These are phyloP conservation scores for Hirundichthys speculiger DNA, from an alignment of 2,113 vertebrate genomes.

Conservation along the genomic window DNA sequence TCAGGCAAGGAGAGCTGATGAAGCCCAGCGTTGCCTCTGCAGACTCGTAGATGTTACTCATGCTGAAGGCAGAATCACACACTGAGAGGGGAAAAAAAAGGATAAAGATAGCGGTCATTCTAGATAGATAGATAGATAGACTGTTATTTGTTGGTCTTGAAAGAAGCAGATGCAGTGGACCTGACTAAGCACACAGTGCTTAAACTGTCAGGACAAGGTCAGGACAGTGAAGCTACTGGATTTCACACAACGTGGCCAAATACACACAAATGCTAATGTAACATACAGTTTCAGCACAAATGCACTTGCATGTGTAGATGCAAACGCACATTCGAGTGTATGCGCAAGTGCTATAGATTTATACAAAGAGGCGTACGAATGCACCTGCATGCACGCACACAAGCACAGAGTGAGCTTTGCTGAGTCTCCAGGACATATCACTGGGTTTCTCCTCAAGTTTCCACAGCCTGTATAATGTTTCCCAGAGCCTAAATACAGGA, in stretches of 20 bases:
- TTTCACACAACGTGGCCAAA: slow-evolving; percentile 36
- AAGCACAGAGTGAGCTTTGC: slow-evolving; percentile 20
- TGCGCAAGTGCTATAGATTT: background rate
- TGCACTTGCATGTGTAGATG: background rate
- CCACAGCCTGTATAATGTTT: slow-evolving; percentile 48
- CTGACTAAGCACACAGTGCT: slow-evolving; percentile 70
- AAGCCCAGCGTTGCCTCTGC: slow-evolving; percentile 83
- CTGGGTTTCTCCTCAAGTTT: slow-evolving; percentile 59
- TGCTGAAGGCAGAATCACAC: slow-evolving; percentile 63
- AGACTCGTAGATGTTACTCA: slow-evolving; percentile 85
- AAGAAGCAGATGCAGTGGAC: slow-evolving; percentile 47
- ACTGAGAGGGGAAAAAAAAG: slow-evolving; percentile 36
- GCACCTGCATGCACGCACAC: slow-evolving; percentile 13
- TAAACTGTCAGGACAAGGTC: slow-evolving; percentile 65
- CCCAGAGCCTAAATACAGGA: slow-evolving; percentile 47
- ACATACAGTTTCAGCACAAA: background rate
- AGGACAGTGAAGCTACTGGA: slow-evolving; percentile 43
- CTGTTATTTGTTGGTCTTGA: slow-evolving; percentile 38
- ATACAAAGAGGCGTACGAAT: background rate
- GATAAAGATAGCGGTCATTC: background rate
- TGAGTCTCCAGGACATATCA: slow-evolving; percentile 52
- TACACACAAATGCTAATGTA: slow-evolving; percentile 26
- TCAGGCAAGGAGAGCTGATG: slow-evolving; percentile 87
- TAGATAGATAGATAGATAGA: slow-evolving; percentile 19
- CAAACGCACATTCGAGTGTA: background rate